Evolutionary conservation across 2,888 invertebrate genomes (phyloP).

Genomic region (Mythimna impura): DNA sequence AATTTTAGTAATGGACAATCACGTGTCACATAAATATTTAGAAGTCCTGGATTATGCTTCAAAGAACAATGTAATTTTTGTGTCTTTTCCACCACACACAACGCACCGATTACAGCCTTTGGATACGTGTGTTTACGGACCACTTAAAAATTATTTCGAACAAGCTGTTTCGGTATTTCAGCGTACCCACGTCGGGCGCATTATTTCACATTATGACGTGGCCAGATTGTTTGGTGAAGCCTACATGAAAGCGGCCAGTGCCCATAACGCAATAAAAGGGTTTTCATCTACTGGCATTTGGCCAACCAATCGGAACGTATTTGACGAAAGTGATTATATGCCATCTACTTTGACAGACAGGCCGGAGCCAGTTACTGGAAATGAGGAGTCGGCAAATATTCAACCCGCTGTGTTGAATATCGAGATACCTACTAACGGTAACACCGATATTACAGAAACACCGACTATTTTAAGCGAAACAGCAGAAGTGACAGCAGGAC

Average conservation of each 20-base stretch:
- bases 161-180: slow-evolving; percentile 48
- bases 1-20: slow-evolving; percentile 10
- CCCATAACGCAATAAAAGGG: slow-evolving; percentile 55
- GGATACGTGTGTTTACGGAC: slow-evolving; percentile 52
- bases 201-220: slow-evolving; percentile 53
- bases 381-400: slow-evolving; percentile 3
- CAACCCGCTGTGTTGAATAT: too few relatives aligned
- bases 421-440: background rate
- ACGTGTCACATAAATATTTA: slow-evolving; percentile 46
- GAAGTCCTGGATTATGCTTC: slow-evolving; percentile 52
- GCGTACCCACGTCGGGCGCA: slow-evolving; percentile 47
- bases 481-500: slow-evolving; percentile 14
- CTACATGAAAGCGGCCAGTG: slow-evolving; percentile 54
- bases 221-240: slow-evolving; percentile 42
- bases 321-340: slow-evolving; percentile 49
- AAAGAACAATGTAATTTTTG: slow-evolving; percentile 54
- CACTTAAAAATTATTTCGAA: slow-evolving; percentile 51
- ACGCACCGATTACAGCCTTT: slow-evolving; percentile 37
- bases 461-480: too few relatives aligned
- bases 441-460: slow-evolving; percentile 1
- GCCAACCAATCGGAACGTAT: slow-evolving; percentile 51
- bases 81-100: slow-evolving; percentile 56
- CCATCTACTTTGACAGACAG: slow-evolving; percentile 47
- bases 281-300: slow-evolving; percentile 55
- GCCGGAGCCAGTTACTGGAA: slow-evolving; percentile 27